Conservation (phyloP, 2,113 vertebrate species). For the Struthio camelus region DNA sequence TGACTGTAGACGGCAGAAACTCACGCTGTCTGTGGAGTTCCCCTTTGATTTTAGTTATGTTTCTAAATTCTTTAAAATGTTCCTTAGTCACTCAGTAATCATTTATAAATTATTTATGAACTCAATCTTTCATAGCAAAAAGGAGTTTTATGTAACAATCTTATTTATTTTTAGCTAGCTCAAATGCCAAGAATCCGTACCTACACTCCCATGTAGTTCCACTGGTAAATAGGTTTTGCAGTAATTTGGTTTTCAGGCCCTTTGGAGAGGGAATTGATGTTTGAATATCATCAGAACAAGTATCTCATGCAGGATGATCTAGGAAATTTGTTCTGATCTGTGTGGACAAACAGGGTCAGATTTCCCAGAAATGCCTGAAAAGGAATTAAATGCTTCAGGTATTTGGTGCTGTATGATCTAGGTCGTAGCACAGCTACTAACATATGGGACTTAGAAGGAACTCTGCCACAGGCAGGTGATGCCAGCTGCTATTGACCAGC, state of each 20-base stretch:
- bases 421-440: background rate
- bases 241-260: too few relatives aligned
- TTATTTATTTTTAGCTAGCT: background rate
- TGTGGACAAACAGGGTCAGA: background rate
- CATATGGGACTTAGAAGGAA: background rate
- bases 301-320: background rate
- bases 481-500: conserved; percentile 28
- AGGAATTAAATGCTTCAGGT: background rate
- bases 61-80: background rate
- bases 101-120: background rate
- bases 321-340: background rate
- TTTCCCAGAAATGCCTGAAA: background rate
- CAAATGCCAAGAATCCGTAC: background rate
- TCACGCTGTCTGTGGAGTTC: background rate
- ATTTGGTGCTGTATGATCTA: background rate
- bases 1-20: background rate
- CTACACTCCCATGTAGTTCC: background rate
- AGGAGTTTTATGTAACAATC: background rate
- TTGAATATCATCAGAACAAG: background rate
- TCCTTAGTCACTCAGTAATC: background rate
- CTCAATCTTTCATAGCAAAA: background rate
- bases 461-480: conserved; percentile 4
- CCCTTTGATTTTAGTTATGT: background rate
- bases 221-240: background rate
- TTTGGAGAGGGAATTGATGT: background rate